phyloP scores from a whole-genome alignment of 2,113 vertebrate genomes.

The Mesembrinibis cayennensis region DNA sequence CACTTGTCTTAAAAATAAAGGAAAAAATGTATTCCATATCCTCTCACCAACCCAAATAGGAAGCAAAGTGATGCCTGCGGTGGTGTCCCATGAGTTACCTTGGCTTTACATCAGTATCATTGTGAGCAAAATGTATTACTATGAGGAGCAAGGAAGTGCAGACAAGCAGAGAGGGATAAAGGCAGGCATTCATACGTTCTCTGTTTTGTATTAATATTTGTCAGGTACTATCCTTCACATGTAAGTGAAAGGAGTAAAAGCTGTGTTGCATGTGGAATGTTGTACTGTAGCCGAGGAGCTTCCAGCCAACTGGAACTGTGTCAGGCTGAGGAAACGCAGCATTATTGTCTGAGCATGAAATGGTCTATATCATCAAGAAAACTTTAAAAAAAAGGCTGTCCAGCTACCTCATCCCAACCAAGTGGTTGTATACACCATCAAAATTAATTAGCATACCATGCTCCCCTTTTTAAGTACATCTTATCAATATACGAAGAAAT shows the following conservation, averaged over 20 bases:
- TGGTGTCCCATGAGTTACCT: fast-evolving
- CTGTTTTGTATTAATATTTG: neutral
- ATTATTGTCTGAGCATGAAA: neutral
- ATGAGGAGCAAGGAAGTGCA: neutral
- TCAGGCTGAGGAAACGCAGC: neutral
- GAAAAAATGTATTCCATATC: fast-evolving
- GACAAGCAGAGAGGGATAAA: neutral
- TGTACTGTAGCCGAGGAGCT: neutral
- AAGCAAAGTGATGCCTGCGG: neutral
- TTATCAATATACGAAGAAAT: neutral
- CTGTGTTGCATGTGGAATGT: fast-evolving
- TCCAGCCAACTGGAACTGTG: neutral
- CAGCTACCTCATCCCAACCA: neutral
- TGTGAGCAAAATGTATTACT: neutral
- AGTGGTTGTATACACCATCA: neutral
- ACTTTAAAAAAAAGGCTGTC: neutral
- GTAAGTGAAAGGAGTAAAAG: neutral
- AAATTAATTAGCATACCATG: neutral
- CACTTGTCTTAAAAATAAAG: neutral
- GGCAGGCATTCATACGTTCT: neutral
- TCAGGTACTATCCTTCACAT: neutral
- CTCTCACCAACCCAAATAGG: neutral
- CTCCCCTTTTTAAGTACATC: neutral
- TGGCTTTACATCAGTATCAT: neutral
- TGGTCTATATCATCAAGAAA: neutral